Percentiles rank a stretch among this genome's conserved stretches.
Conservation (phyloP, 2,797 vertebrate species). For the Pipistrellus pipistrellus region DNA sequence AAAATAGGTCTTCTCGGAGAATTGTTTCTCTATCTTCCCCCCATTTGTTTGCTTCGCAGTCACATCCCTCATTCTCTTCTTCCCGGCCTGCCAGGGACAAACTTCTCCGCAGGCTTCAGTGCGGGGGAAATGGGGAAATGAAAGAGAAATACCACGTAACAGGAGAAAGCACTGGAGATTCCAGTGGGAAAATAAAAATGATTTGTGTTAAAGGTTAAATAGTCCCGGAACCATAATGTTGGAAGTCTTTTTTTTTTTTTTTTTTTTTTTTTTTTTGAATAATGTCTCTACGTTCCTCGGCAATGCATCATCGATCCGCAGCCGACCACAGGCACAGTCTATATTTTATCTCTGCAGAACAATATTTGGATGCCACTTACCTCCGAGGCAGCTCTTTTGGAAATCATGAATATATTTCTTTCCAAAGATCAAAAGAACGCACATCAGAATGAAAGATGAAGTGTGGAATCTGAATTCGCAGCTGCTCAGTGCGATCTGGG, state of each 20-base stretch:
- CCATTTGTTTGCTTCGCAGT: conserved; percentile 67
- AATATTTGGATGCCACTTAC: conserved; percentile 86
- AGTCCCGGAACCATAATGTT: conserved; percentile 82
- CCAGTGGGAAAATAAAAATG: conserved; percentile 78
- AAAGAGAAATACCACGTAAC: conserved; percentile 74
- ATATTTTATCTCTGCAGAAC: conserved; percentile 86
- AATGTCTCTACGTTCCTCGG: conserved; percentile 72
- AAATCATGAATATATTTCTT: conserved; percentile 86
- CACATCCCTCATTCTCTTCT: conserved; percentile 56
- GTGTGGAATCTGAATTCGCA: conserved; percentile 79
- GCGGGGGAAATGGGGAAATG: conserved; percentile 51
- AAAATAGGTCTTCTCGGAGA: conserved; percentile 69
- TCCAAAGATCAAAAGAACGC: conserved; percentile 79
- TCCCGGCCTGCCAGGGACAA: conserved; percentile 62
- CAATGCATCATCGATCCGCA: conserved; percentile 66
- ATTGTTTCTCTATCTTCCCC: conserved; percentile 29
- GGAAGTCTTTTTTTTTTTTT: conserved; percentile 20
- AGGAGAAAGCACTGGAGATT: conserved; percentile 80
- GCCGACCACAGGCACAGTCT: conserved; percentile 79
- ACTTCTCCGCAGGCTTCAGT: conserved; percentile 3
- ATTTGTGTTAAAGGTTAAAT: conserved; percentile 87
- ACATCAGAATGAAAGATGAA: conserved; percentile 84
- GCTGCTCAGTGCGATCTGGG: conserved; percentile 70
- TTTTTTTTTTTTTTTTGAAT: conserved; percentile 79
- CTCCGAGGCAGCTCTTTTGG: conserved; percentile 81